These are phyloP conservation scores for Silurus asotus DNA, from an alignment of 2,113 vertebrate species.

Conservation along the genomic window DNA sequence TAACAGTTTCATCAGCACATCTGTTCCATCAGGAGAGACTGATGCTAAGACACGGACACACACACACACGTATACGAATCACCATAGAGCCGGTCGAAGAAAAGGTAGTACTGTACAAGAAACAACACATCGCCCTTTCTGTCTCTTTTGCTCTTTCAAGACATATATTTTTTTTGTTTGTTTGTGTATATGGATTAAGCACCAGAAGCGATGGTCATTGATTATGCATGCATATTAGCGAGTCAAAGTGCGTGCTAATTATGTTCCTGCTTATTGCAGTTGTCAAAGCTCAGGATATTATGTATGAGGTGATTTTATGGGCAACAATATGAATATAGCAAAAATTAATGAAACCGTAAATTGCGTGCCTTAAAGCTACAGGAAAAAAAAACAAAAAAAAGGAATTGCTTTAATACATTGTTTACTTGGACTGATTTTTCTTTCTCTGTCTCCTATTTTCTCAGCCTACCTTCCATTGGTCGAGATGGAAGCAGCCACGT, in stretches of 20 bases:
- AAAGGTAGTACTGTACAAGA: not conserved
- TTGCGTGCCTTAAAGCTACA: slow-evolving; percentile 10
- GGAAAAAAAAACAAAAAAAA: not conserved
- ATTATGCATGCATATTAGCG: slow-evolving; percentile 14
- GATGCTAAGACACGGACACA: slow-evolving; percentile 73
- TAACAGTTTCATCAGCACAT: slow-evolving; percentile 83
- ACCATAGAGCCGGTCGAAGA: not conserved
- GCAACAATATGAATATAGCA: slow-evolving; percentile 4
- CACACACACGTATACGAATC: not conserved
- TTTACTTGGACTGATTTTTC: not conserved
- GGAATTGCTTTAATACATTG: not conserved
- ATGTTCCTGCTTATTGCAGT: slow-evolving; percentile 22
- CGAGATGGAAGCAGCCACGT: slow-evolving; percentile 84
- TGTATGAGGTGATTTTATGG: not conserved
- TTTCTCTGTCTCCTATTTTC: slow-evolving; percentile 65
- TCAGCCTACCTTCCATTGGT: slow-evolving; percentile 94
- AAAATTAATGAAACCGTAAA: not conserved
- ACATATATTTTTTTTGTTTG: not conserved
- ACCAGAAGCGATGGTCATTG: slow-evolving; percentile 25
- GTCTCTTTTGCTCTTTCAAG: slow-evolving; percentile 20
- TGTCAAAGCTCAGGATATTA: slow-evolving; percentile 16
- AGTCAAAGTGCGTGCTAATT: slow-evolving; percentile 37
- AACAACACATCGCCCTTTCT: not conserved
- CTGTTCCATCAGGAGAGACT: slow-evolving; percentile 78
- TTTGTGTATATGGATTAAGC: slow-evolving; percentile 26